A percentile compares a stretch with the other conserved stretches of the same genome.
Conservation (phyloP, 2,797 vertebrate genomes). For the Philypnodon macrostomus region DNA sequence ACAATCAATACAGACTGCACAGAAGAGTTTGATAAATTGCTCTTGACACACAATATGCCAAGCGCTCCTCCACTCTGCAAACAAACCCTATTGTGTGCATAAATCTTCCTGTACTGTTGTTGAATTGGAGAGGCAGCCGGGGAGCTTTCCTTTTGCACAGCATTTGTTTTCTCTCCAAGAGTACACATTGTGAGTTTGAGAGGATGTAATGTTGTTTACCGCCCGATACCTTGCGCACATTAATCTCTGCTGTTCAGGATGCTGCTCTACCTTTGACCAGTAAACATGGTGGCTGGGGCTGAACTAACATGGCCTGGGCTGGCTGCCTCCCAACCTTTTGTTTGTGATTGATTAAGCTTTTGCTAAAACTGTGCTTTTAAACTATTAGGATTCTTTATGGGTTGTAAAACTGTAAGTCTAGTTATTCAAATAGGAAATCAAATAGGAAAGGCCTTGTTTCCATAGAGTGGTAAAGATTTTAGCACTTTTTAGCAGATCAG, state of each 20-base stretch:
- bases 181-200: conserved; percentile 35
- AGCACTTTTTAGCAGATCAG: too few species aligned
- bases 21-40: conserved; percentile 65
- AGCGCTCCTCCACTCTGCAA: conserved; percentile 51
- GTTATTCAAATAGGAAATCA: not conserved
- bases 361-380: conserved; percentile 29
- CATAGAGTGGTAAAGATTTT: too few species aligned
- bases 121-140: conserved; percentile 47
- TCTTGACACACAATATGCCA: conserved; percentile 56
- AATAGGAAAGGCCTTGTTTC: not conserved
- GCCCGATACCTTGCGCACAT: conserved; percentile 56
- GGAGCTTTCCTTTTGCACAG: conserved; percentile 52
- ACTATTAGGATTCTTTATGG: conserved; percentile 2
- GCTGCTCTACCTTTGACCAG: conserved; percentile 49
- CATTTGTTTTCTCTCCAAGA: conserved; percentile 56
- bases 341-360: conserved; percentile 55
- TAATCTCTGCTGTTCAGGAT: conserved; percentile 55
- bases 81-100: conserved; percentile 68
- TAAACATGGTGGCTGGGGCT: conserved; percentile 44
- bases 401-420: too few species aligned
- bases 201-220: conserved; percentile 56
- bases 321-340: conserved; percentile 34
- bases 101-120: conserved; percentile 57
- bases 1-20: conserved; percentile 57
- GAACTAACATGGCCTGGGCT: conserved; percentile 51